Base-by-base conservation (phyloP, 2,888 invertebrate species). In the Drosophila rubida region DNA sequence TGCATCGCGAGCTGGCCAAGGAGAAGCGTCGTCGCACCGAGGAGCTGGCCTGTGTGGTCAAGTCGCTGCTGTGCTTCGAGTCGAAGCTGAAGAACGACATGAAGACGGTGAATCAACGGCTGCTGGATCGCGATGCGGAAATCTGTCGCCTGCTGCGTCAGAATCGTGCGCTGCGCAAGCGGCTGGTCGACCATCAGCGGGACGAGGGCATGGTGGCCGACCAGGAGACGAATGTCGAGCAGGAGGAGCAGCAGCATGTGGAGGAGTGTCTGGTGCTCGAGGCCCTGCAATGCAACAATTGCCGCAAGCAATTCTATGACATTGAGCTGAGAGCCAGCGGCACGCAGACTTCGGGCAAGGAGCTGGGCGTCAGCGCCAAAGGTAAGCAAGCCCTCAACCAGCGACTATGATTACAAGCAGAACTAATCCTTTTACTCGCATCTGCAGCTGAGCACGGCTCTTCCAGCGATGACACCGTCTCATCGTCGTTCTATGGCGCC, bases 381-480 rank as follows among this genome's bases (percentile, higher is more conserved):
- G 84, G 83, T 72, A 87, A 86, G 91, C 1, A 5, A 1, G 5
- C 37, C 9, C 11, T n/a, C 4, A 25, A n/a, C n/a, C n/a, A n/a
- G n/a, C n/a, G n/a, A n/a, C n/a, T n/a, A n/a, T n/a, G n/a, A 48
- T 5, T 19, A 1, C 11, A 30, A 11, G 1, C 4, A 30, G 22
- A 13, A 13, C 22, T 48, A 45, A 48, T 48, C 19, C 7, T 14
- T 7, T 5, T 1, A 13, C 5, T 14, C 48, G 16, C 13, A 45
- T 27, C 3, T 66, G 51, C 48, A 84, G 82, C 69, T 63, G 91
- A 92, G 76, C 89, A 87, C 61, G 78, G 89, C 78, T 92, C 92
- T 69, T 92, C 92, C 66, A 92, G 92, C 85, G 92, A 92, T 87
- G 92, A 92, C 73, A 91, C 91, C 62, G 87, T 90, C 67, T 91